Conservation (phyloP, 2,797 vertebrate species). For the Buphagus erythrorhynchus region DNA sequence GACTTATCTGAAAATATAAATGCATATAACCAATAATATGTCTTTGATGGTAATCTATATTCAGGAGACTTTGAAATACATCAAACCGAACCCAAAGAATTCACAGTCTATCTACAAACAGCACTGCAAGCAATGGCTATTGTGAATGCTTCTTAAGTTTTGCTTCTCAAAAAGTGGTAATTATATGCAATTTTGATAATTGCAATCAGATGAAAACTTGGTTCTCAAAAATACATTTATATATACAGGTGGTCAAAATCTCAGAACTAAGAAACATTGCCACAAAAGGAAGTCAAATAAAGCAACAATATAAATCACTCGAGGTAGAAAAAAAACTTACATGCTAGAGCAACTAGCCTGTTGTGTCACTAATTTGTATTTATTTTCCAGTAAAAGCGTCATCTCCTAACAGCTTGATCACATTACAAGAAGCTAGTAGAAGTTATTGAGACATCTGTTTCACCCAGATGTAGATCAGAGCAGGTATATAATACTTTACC, state of each 20-base stretch:
- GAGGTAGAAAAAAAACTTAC: not conserved
- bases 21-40: not conserved
- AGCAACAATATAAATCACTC: not conserved
- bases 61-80: not conserved
- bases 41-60: not conserved
- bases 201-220: not conserved
- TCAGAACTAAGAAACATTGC: not conserved
- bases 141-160: not conserved
- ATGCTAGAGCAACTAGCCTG: not conserved
- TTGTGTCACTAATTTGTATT: not conserved
- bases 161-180: not conserved
- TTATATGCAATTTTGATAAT: not conserved
- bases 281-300: not conserved
- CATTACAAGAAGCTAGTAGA: not conserved
- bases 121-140: not conserved
- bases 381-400: not conserved
- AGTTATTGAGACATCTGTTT: not conserved
- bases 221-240: not conserved
- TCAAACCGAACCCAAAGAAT: not conserved
- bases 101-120: not conserved
- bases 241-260: not conserved
- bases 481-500: not conserved
- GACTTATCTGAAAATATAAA: not conserved
- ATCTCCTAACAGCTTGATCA: not conserved
- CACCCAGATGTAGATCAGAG: not conserved